Evolutionary conservation across 2,113 vertebrate species (phyloP).

Genomic region (Phalacrocorax aristotelis): DNA sequence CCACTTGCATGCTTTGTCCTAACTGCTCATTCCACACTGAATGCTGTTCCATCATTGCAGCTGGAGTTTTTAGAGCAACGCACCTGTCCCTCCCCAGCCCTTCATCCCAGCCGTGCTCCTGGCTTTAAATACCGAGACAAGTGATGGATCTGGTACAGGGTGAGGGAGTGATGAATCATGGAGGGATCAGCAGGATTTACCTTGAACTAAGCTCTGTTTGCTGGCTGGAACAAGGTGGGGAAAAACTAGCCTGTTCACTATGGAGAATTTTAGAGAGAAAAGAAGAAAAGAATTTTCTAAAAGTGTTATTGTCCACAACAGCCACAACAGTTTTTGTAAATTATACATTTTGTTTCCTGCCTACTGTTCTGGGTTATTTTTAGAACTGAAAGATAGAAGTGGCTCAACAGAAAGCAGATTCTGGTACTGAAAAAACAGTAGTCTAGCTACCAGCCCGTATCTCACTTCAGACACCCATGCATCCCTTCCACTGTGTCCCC

Average conservation of each 20-base stretch:
- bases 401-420: not conserved
- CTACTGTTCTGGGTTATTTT: not conserved
- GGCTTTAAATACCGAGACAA: not conserved
- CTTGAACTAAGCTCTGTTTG: not conserved
- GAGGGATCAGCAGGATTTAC: not conserved
- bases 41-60: not conserved
- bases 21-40: not conserved
- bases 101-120: not conserved
- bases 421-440: not conserved
- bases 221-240: not conserved
- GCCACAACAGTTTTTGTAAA: not conserved
- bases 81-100: not conserved
- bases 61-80: not conserved
- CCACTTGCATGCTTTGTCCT: not conserved
- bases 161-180: not conserved
- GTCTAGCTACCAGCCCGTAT: not conserved
- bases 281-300: not conserved
- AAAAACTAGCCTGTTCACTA: not conserved
- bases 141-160: not conserved
- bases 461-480: not conserved
- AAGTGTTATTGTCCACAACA: not conserved
- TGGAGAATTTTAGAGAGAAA: not conserved
- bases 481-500: no score
- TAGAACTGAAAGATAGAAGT: not conserved
- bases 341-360: not conserved